Base-by-base conservation (phyloP, 1,140 invertebrate genomes). In the Agrypnia vestita region DNA sequence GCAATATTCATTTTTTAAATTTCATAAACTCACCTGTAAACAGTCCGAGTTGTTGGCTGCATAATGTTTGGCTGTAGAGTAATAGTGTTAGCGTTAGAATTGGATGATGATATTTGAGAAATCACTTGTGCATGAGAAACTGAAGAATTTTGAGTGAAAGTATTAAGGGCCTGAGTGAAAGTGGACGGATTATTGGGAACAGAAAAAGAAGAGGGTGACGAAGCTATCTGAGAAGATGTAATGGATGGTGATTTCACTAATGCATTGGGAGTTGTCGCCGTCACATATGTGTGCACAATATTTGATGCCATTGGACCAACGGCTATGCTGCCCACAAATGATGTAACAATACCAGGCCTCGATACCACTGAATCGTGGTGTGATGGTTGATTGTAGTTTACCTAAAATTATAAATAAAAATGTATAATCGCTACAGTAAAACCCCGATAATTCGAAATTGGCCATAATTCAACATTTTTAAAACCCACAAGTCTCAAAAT, bases 11-110 rank as follows among this genome's bases (percentile, higher is more conserved):
- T 6, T 35, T 17, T n/a, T 13, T 44, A 73, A 9, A 67, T 19
- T 44, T 21, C 35, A 67, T 47, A 17, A 25, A 61, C 11, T 69
- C 55, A 83, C 82, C 82, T 83, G 51, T 80, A 80, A 67, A 83
- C 82, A 43, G 82, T 83, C n/a, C 79, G 56, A 55, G 79, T 80
- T 21, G 79, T 79, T 12, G 78, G 67, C 62, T 83, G 82, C 19
- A 76, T 67, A 8, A 72, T 55, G 61, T 78, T 83, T 3, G 82
- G 69, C 21, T 83, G 82, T 12, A 80, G 61, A n/a, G 76, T 76
- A n/a, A 83, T 78, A 15, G 64, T 81, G 19, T 73, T 73, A 3
- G 51, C 21, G 47, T 74, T 61, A 8, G 69, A 74, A 76, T 69
- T 67, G 35, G 78, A 75, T 4, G 67, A 59, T 13, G 64, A 53